Evolutionary conservation across 2,888 invertebrate species (phyloP), one percentile per base, ranked within the genome.

Genomic region (Cheiracanthium punctorium): DNA sequence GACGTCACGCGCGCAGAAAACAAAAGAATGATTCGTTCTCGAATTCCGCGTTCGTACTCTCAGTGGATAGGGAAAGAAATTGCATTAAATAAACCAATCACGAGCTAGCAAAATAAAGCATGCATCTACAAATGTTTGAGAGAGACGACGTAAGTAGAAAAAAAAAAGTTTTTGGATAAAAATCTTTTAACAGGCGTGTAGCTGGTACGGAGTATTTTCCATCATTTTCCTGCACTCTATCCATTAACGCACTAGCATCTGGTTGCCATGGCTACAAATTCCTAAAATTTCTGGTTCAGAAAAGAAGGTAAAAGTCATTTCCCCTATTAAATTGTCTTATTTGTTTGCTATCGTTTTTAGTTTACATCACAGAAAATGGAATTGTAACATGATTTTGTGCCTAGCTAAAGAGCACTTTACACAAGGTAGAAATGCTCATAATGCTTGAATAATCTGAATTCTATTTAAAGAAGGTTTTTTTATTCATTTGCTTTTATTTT

Each of bases 251-350:
- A 48, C 43, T 48, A 48, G 58, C 58, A 24, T 20, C 24, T 58
- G 24, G 58, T 58, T 24, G 24, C 58, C 58, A 58, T 58, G 58
- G 58, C 12, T 58, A 58, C 58, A 58, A 58, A 58, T 58, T 58
- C 58, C 58, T 58, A 58, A 58, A 58, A 58, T 58, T 58, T 58
- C 58, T 24, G 24, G 58, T 24, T 24, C 43, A 4, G 14, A 17
- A 48, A 58, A 58, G 58, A 58, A 58, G 58, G 58, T 58, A 58
- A 58, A 58, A 58, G 58, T 58, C 58, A 58, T 58, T 58, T 58
- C 58, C 58, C 12, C 20, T 24, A 58, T 58, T 58, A 58, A 58
- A 58, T 58, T 58, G 58, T 58, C 58, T 58, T 58, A 58, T 58
- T 58, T 58, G 58, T 58, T 58, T 58, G 58, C 58, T 20, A 58